A percentile compares a stretch with the other conserved stretches of the same genome.
These are phyloP conservation scores for Tupaia chinensis DNA, from an alignment of 2,113 vertebrate genomes.

Conservation along the genomic window DNA sequence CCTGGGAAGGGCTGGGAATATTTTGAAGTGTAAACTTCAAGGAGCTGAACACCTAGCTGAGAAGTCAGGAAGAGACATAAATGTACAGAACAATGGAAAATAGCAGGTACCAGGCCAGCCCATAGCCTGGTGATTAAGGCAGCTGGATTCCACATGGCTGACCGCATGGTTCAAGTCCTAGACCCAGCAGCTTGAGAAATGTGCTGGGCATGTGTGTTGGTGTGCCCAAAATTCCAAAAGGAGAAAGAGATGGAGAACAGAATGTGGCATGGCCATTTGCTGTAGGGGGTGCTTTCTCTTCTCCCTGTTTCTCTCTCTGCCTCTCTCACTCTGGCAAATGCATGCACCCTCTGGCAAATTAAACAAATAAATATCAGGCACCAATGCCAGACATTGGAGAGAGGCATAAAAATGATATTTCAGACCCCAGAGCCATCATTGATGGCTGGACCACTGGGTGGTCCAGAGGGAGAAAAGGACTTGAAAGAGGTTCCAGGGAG, in stretches of 20 bases:
- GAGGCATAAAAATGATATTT: not conserved
- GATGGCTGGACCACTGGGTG: not conserved
- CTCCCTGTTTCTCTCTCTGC: too few species aligned
- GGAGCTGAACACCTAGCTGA: not conserved
- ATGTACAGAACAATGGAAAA: not conserved
- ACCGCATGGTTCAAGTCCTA: too few species aligned
- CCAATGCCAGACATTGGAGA: not conserved
- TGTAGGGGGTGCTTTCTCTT: too few species aligned
- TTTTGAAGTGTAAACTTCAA: conserved; percentile 35
- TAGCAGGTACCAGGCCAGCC: not conserved
- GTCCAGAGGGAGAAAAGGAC: not conserved
- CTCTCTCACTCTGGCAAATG: too few species aligned
- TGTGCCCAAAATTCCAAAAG: too few species aligned
- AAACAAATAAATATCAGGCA: not conserved
- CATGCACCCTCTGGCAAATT: too few species aligned
- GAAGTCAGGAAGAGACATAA: not conserved
- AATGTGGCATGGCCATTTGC: too few species aligned
- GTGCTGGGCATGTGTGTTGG: too few species aligned
- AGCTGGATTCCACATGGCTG: too few species aligned
- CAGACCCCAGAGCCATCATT: not conserved
- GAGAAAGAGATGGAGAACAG: too few species aligned
- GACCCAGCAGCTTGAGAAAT: too few species aligned
- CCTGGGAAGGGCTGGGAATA: conserved; percentile 4
- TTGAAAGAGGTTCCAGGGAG: not conserved
- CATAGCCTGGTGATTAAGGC: too few species aligned